Evolutionary conservation across 1,140 invertebrate genomes (phyloP).

Genomic region (Medauroidea extradentata): DNA sequence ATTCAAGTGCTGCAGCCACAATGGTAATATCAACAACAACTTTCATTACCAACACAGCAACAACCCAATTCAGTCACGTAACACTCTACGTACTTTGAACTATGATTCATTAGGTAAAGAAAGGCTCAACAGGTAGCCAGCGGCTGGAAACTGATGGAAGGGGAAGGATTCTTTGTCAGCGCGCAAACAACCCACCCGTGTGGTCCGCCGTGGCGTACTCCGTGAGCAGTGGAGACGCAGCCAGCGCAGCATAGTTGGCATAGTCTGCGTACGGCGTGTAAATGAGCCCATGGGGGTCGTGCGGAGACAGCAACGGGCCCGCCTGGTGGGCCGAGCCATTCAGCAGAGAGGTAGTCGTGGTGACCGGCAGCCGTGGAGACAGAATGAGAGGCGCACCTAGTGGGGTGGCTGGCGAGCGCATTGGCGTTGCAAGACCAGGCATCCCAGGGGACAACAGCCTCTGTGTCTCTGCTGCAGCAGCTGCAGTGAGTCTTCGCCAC

Average conservation of each 20-base stretch:
- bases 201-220: constrained; percentile 82
- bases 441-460: constrained; percentile 62
- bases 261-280: constrained; percentile 82
- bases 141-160: too few relatives aligned
- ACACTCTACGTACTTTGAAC: too few relatives aligned
- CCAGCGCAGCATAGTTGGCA: constrained; percentile 80
- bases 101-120: too few relatives aligned
- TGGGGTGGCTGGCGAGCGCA: constrained; percentile 61
- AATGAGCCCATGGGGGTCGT: constrained; percentile 60
- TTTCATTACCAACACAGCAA: too few relatives aligned
- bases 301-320: constrained; percentile 54
- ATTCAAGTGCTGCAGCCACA: too few relatives aligned
- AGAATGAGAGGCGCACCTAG: constrained; percentile 82
- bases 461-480: constrained; percentile 66
- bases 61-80: too few relatives aligned
- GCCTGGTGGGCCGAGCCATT: constrained; percentile 55
- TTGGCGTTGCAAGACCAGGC: constrained; percentile 54
- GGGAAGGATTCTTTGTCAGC: too few relatives aligned
- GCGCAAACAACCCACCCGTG: constrained; percentile 93
- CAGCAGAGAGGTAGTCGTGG: constrained; percentile 65
- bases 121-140: too few relatives aligned
- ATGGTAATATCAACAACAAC: too few relatives aligned
- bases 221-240: constrained; percentile 74
- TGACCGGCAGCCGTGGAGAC: constrained; percentile 77
- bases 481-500: constrained; percentile 68